Evolutionary conservation across 2,797 vertebrate species (phyloP).

Genomic region (Aeoliscus strigatus): DNA sequence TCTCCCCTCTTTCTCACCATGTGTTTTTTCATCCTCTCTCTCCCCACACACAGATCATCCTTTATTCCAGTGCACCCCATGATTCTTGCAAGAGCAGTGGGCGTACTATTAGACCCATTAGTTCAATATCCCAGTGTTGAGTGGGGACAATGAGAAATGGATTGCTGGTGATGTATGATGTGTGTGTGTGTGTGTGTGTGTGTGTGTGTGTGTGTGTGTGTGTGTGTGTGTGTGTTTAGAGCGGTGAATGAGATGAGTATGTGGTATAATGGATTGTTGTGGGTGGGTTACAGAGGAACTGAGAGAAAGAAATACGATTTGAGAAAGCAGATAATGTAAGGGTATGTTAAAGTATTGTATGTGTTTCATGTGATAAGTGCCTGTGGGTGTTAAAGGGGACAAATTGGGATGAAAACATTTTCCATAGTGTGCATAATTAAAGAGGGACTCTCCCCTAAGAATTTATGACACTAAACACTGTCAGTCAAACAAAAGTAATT

Average conservation of each 20-base stretch:
- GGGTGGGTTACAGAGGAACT: constrained; percentile 20
- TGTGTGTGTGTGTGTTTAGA: no score
- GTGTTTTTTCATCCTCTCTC: constrained; percentile 7
- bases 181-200: constrained; percentile 24
- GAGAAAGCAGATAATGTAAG: constrained; percentile 9
- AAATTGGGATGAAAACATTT: no score
- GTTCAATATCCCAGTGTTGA: constrained; percentile 46
- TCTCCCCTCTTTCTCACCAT: constrained; percentile 16
- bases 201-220: constrained; percentile 31
- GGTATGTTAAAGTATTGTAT: no score
- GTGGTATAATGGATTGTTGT: constrained; percentile 51
- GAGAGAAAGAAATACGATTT: constrained; percentile 24
- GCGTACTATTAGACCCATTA: constrained; percentile 55
- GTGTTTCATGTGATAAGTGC: constrained; percentile 1
- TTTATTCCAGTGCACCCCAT: constrained; percentile 26
- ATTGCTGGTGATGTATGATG: constrained; percentile 33
- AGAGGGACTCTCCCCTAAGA: no score
- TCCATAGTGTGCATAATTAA: no score
- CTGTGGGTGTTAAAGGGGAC: no score
- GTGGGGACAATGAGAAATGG: constrained; percentile 54
- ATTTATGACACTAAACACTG: no score
- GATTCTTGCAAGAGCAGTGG: constrained; percentile 43
- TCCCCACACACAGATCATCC: constrained; percentile 24
- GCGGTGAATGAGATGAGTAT: constrained; percentile 44
- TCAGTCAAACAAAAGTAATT: no score